Evolutionary conservation across 2,797 vertebrate species (phyloP).

Genomic region (Acanthurus leucopareius): DNA sequence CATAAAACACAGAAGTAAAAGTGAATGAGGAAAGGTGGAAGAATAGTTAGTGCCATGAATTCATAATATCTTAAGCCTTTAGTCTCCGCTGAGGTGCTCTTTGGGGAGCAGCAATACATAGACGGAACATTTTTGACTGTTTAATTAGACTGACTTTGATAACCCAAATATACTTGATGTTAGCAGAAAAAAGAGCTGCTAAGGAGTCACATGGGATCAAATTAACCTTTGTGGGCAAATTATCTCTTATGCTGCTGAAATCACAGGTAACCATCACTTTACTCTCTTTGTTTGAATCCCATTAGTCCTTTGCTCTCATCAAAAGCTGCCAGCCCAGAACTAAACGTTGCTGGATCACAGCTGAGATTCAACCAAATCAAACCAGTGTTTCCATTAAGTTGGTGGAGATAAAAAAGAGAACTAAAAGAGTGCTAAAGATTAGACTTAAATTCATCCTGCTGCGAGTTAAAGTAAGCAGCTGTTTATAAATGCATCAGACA

Average conservation of each 20-base stretch:
- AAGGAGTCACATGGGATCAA: background rate
- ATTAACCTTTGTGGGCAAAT: background rate
- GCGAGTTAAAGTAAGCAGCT: background rate
- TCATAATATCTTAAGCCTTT: slow-evolving; percentile 34
- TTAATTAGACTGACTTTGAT: slow-evolving; percentile 17
- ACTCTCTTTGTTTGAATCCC: background rate
- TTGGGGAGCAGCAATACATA: slow-evolving; percentile 3
- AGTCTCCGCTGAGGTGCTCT: slow-evolving; percentile 25
- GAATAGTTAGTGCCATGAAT: slow-evolving; percentile 44
- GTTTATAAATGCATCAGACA: background rate
- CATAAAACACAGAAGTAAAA: slow-evolving; percentile 54
- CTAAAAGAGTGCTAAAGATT: background rate
- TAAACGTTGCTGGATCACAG: background rate
- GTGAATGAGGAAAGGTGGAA: slow-evolving; percentile 42
- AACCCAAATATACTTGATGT: background rate
- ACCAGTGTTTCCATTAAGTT: background rate
- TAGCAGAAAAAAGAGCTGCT: background rate
- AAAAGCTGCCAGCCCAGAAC: too few species aligned
- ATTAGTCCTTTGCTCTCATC: background rate
- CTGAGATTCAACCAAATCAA: background rate
- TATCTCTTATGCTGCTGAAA: background rate
- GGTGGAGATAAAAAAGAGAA: background rate
- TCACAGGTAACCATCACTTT: background rate
- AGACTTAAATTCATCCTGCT: background rate
- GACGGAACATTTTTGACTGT: background rate